phyloP scores from a whole-genome alignment of 2,888 invertebrate species.

The Nyleta sp. region DNA sequence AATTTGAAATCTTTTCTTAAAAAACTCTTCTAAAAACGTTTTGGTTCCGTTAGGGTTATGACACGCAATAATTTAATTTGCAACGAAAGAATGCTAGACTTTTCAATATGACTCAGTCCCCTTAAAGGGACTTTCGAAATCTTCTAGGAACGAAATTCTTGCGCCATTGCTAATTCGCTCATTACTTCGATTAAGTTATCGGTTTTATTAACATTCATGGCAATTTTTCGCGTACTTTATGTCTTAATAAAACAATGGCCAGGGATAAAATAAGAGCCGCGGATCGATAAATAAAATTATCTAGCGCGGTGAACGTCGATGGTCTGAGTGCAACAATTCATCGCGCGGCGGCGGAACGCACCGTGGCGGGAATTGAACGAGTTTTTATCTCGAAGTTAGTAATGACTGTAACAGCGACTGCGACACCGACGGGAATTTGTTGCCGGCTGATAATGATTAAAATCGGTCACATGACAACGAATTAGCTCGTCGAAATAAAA shows the following conservation, averaged over 20 bases:
- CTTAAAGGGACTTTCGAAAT: conserved; percentile 22
- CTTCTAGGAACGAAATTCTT: conserved; percentile 26
- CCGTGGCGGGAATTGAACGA: conserved; percentile 37
- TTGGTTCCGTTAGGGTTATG: too few relatives aligned
- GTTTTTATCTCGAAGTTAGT: conserved; percentile 51
- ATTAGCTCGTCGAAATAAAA: conserved; percentile 61
- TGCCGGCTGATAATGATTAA: conserved; percentile 57
- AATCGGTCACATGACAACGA: conserved; percentile 61
- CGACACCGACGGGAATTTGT: conserved; percentile 59
- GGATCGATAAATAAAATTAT: conserved; percentile 48
- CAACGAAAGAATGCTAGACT: neutral
- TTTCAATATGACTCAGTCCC: conserved; percentile 15
- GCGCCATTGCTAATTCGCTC: conserved; percentile 43
- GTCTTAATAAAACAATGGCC: conserved; percentile 43
- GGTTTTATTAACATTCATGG: conserved; percentile 39
- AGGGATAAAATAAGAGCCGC: conserved; percentile 17
- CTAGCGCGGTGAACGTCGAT: conserved; percentile 29
- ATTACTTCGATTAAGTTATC: conserved; percentile 27
- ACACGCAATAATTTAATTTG: neutral
- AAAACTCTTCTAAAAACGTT: too few relatives aligned
- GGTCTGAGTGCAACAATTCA: conserved; percentile 28
- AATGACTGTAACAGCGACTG: conserved; percentile 46
- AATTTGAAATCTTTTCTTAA: too few relatives aligned
- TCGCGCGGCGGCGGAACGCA: conserved; percentile 12
- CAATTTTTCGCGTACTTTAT: conserved; percentile 41